phyloP scores from a whole-genome alignment of 2,888 invertebrate species.

The Stegana nigrithorax region DNA sequence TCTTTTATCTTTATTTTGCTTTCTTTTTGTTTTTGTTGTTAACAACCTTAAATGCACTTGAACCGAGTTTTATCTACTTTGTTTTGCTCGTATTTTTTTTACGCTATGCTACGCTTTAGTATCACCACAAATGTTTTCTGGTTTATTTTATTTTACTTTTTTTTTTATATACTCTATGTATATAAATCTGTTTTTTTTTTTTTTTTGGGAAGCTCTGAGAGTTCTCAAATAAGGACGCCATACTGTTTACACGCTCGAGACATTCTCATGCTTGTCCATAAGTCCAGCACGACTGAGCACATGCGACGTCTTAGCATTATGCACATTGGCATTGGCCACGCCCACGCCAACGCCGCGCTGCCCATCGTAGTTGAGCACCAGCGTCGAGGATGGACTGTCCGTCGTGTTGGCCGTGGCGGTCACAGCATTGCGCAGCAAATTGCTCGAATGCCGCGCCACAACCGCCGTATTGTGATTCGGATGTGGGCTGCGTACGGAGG shows the following conservation, averaged over 20 bases:
- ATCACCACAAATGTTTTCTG: slow-evolving; percentile 25
- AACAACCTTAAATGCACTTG: slow-evolving; percentile 33
- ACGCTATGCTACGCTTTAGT: no score
- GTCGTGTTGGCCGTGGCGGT: background rate
- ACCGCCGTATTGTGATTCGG: slow-evolving; percentile 37
- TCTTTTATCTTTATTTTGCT: no score
- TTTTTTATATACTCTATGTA: background rate
- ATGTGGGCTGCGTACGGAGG: slow-evolving; percentile 49
- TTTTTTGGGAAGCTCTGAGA: slow-evolving; percentile 42
- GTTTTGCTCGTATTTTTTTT: background rate
- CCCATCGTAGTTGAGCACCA: slow-evolving; percentile 53
- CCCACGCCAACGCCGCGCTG: slow-evolving; percentile 51
- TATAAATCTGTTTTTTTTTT: background rate
- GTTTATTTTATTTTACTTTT: background rate
- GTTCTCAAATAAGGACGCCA: slow-evolving; percentile 40
- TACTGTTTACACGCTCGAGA: slow-evolving; percentile 57
- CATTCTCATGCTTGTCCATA: slow-evolving; percentile 44
- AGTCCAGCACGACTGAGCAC: slow-evolving; percentile 24
- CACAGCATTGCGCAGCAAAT: slow-evolving; percentile 28
- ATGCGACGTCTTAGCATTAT: slow-evolving; percentile 26
- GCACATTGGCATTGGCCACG: slow-evolving; percentile 40
- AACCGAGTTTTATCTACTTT: slow-evolving; percentile 6
- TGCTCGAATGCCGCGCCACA: slow-evolving; percentile 36
- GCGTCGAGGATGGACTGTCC: slow-evolving; percentile 36
- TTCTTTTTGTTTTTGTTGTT: no score